phyloP scores from a whole-genome alignment of 2,888 invertebrate genomes.

The Synergus gifuensis region DNA sequence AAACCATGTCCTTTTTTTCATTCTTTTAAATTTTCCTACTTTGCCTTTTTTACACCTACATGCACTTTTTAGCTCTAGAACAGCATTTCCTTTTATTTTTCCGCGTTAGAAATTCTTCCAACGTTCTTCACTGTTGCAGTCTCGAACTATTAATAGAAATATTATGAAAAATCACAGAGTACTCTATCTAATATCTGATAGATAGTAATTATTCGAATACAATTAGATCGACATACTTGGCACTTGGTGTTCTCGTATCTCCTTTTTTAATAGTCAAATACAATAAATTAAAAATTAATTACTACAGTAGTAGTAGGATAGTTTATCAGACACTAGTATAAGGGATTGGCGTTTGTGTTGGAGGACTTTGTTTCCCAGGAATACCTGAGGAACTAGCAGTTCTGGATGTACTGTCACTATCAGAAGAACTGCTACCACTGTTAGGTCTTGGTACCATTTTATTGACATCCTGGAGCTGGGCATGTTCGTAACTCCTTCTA shows the following conservation, averaged over 20 bases:
- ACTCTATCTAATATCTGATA: slow-evolving; percentile 35
- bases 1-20: neutral
- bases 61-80: neutral
- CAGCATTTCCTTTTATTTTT: neutral
- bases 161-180: slow-evolving; percentile 39
- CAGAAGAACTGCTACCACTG: slow-evolving; percentile 57
- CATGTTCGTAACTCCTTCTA: slow-evolving; percentile 68
- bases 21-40: neutral
- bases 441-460: slow-evolving; percentile 57
- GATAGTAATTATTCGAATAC: slow-evolving; percentile 32
- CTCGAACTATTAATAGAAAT: slow-evolving; percentile 26
- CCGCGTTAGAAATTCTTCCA: slow-evolving; percentile 9
- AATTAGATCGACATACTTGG: slow-evolving; percentile 18
- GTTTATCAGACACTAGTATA: slow-evolving; percentile 39
- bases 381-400: slow-evolving; percentile 23
- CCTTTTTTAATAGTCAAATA: slow-evolving; percentile 7
- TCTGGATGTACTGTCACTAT: slow-evolving; percentile 53
- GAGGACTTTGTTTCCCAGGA: slow-evolving; percentile 14
- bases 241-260: slow-evolving; percentile 15
- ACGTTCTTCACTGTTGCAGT: slow-evolving; percentile 1
- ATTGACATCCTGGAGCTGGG: slow-evolving; percentile 68
- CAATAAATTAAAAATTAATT: slow-evolving; percentile 23
- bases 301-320: slow-evolving; percentile 8
- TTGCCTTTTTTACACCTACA: neutral
- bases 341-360: slow-evolving; percentile 15